Conservation (phyloP, 2,888 invertebrate species). For the Ornithoptera alexandrae region DNA sequence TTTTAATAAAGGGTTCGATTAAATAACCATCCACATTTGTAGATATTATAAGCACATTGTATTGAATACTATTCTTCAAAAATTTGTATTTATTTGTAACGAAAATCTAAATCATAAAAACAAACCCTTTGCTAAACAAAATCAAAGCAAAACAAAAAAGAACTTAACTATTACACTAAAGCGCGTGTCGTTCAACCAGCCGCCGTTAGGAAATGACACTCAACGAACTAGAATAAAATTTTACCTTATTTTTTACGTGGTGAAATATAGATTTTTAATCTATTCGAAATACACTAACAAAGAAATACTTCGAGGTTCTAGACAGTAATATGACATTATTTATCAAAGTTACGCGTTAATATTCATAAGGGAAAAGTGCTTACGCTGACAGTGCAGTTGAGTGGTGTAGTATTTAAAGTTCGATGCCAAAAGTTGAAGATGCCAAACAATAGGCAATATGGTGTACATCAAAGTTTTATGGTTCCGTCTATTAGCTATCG, state of each 20-base stretch:
- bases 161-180: no score
- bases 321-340: constrained; percentile 48
- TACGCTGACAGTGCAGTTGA: constrained; percentile 64
- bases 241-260: no score
- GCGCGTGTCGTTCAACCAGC: no score
- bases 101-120: no score
- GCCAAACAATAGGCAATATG: constrained; percentile 78
- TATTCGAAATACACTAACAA: not conserved
- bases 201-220: no score
- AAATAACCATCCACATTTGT: constrained; percentile 3
- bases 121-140: no score
- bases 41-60: not conserved
- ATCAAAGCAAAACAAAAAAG: no score
- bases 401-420: constrained; percentile 55
- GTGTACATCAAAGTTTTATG: constrained; percentile 55
- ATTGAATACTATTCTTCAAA: not conserved
- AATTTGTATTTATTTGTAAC: no score
- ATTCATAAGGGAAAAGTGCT: constrained; percentile 66
- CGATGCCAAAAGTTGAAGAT: constrained; percentile 75
- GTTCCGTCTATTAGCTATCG: constrained; percentile 62
- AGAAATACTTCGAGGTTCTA: constrained; percentile 36
- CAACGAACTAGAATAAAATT: no score
- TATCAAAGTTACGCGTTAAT: constrained; percentile 55
- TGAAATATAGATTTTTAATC: no score
- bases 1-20: constrained; percentile 40